These are phyloP conservation scores for Allobates femoralis DNA, from an alignment of 2,797 vertebrate species.

Conservation along the genomic window DNA sequence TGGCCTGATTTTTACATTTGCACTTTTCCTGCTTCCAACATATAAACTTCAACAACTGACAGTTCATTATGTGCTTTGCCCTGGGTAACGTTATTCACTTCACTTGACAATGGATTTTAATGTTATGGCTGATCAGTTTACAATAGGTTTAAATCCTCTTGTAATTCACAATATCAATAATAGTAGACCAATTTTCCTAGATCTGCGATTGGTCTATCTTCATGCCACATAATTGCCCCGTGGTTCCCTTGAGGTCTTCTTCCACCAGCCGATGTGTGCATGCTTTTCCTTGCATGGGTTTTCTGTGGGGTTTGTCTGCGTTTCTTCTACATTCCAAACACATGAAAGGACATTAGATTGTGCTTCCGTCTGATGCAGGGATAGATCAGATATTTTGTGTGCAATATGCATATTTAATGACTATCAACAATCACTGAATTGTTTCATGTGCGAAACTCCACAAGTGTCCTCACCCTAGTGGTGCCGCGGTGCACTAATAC, in stretches of 20 bases:
- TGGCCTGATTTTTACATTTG: no score
- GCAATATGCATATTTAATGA: neutral
- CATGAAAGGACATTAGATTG: neutral
- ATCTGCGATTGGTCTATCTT: neutral
- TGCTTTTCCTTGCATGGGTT: constrained; percentile 1
- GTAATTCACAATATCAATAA: no score
- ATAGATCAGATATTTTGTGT: neutral
- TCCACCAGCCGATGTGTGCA: neutral
- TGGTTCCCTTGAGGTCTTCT: neutral
- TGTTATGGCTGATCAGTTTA: no score
- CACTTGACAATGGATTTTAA: no score
- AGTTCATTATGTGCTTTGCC: no score
- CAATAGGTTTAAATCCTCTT: no score
- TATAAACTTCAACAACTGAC: no score
- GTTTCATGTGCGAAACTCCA: neutral
- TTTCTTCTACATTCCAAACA: neutral
- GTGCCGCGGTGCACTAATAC: neutral
- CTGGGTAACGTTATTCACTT: no score
- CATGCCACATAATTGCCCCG: neutral
- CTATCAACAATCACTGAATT: neutral
- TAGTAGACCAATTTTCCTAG: neutral
- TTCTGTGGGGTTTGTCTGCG: neutral
- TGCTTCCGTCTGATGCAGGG: neutral
- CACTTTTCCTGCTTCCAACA: no score
- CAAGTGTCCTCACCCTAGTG: neutral